Base-by-base conservation (phyloP, 2,888 invertebrate genomes). In the Calameuta pallipes region DNA sequence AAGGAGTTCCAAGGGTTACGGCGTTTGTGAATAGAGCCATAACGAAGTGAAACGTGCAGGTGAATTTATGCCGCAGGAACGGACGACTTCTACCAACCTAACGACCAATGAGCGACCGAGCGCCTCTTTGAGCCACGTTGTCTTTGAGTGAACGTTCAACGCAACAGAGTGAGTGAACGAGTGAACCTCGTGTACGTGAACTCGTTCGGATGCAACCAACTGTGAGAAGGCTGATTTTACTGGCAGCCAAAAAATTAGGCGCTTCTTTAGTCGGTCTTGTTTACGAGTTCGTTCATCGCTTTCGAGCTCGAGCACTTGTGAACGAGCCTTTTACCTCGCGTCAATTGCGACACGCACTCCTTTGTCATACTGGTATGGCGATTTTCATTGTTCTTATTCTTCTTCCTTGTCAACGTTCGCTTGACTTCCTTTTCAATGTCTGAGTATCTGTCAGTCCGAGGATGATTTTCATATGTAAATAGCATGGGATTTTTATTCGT, bases 21-120 rank as follows among this genome's bases (percentile, higher is more conserved):
- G 85, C 84, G 85, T 82, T 56, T 81, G 84, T 87, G 89, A 87
- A 89, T 88, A 88, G 87, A 88, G 88, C 85, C 86, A 87, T 89
- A 88, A 88, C 87, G 88, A 89, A 87, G 88, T 85, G 86, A 87
- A 88, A 87, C 85, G 87, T 83, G 85, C 86, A 87, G 87, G 87
- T 87, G 87, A 88, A 89, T 89, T 88, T 88, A 87, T 87, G 87
- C 87, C 81, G 82, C 85, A 85, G 85, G 86, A 87, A 85, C 86
- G 87, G 84, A 85, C 81, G 75, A 80, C 56, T 56, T 56, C 23
- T 9, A 23, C 56, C 56, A 56, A 56, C 56, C 9, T 15, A 56
- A 56, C 23, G 15, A 41, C 41, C 41, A 41, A 41, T 41, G 41
- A 41, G 41, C 15, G 23, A 56, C 56, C 56, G 23, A 23, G 56